phyloP scores from a whole-genome alignment of 2,888 invertebrate species.

The Xestoiulus laeticollis region DNA sequence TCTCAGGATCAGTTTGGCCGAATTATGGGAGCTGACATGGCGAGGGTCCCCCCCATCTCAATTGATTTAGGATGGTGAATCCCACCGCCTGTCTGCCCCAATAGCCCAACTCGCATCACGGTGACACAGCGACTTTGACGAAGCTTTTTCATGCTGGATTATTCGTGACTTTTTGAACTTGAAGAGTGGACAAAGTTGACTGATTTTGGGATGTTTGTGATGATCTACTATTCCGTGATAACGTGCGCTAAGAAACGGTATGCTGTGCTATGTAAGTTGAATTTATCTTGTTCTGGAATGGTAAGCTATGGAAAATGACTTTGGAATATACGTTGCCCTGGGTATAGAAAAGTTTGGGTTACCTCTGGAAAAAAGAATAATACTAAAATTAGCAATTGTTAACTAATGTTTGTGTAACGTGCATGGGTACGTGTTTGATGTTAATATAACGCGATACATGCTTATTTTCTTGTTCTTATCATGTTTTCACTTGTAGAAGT shows the following conservation, averaged over 20 bases:
- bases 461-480: too few species aligned
- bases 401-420: too few species aligned
- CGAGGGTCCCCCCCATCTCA: background rate
- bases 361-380: too few species aligned
- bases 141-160: background rate
- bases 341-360: too few species aligned
- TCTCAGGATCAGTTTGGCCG: background rate
- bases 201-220: background rate
- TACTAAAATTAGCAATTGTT: too few species aligned
- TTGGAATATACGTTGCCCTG: too few species aligned
- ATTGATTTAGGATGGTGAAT: background rate
- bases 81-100: background rate
- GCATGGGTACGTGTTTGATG: too few species aligned
- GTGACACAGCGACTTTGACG: background rate
- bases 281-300: background rate
- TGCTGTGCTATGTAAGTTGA: conserved; percentile 10
- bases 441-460: too few species aligned
- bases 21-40: background rate
- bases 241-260: conserved; percentile 2
- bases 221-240: background rate
- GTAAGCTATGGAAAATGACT: background rate
- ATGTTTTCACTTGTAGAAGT: too few species aligned
- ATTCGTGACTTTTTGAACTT: background rate
- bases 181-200: background rate
- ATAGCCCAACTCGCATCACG: background rate